Evolutionary conservation across 35 echinoderm and acorn worm genomes (phyloP).

Genomic region (Lytechinus pictus): DNA sequence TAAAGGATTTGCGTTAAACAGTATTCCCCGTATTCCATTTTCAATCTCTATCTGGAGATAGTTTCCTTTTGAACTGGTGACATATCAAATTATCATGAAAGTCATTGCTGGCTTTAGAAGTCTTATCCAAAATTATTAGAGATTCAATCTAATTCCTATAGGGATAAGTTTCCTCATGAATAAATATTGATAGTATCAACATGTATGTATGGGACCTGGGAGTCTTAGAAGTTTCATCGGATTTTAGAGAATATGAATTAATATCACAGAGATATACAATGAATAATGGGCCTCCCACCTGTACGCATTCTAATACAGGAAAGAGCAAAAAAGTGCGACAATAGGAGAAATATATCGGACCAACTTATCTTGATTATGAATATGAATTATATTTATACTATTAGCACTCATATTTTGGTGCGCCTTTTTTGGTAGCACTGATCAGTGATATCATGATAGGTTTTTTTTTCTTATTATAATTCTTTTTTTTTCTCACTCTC

Average conservation of each 20-base stretch:
- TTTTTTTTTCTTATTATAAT: background rate
- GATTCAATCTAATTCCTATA: background rate
- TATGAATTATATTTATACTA: too few relatives aligned
- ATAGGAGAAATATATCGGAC: background rate
- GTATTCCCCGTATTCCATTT: too few relatives aligned
- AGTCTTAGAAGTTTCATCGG: background rate
- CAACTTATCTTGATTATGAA: too few relatives aligned
- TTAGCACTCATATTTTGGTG: too few relatives aligned
- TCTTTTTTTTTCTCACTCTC: background rate
- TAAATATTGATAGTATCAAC: background rate
- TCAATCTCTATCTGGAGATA: too few relatives aligned
- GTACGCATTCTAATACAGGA: too few relatives aligned
- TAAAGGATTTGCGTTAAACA: too few relatives aligned
- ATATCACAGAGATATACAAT: background rate
- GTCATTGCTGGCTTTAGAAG: background rate
- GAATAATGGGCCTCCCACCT: background rate
- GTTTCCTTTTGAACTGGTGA: background rate
- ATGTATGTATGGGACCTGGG: background rate
- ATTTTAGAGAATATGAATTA: background rate
- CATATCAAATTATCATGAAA: background rate
- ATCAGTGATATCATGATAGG: background rate
- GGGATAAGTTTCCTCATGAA: background rate
- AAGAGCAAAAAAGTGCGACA: too few relatives aligned
- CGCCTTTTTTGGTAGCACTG: too few relatives aligned
- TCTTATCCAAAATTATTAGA: background rate